Evolutionary conservation across 2,888 invertebrate genomes (phyloP).

Genomic region (Chymomyza amoena): DNA sequence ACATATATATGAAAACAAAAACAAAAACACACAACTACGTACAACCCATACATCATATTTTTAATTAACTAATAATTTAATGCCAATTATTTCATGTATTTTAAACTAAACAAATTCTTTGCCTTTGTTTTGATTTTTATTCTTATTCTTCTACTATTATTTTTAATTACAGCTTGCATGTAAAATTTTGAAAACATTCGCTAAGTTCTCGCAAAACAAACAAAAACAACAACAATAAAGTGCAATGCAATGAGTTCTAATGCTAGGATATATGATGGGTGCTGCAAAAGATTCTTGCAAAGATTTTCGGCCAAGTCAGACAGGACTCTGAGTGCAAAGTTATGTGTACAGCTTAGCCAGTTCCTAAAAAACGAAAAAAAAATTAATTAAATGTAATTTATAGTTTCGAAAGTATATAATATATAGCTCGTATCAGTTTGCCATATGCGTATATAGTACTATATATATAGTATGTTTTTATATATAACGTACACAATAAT

Average conservation of each 20-base stretch:
- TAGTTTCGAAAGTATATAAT: not conserved
- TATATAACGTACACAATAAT: no score
- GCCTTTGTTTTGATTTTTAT: not conserved
- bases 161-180: not conserved
- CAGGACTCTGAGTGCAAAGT: not conserved
- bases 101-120: not conserved
- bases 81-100: not conserved
- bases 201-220: not conserved
- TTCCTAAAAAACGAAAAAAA: not conserved
- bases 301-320: not conserved
- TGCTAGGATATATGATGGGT: not conserved
- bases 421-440: not conserved
- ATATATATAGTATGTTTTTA: no score
- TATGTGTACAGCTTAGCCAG: not conserved
- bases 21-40: not conserved
- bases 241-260: not conserved
- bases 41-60: not conserved
- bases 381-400: not conserved
- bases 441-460: not conserved
- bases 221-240: not conserved
- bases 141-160: not conserved
- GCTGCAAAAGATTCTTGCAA: not conserved
- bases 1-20: not conserved
- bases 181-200: not conserved
- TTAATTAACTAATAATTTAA: not conserved